Conservation (phyloP, 2,113 vertebrate genomes). For the Gymnarchus niloticus region DNA sequence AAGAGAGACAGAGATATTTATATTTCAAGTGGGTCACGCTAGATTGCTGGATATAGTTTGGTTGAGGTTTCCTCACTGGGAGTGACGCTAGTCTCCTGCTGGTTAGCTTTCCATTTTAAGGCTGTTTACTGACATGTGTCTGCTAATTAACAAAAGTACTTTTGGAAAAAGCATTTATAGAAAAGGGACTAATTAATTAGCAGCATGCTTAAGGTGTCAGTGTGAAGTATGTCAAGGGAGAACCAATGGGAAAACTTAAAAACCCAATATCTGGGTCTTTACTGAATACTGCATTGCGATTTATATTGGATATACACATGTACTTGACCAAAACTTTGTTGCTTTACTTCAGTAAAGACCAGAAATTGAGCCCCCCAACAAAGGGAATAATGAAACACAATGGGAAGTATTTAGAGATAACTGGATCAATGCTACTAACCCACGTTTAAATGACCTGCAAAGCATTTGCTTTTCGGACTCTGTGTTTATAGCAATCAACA, state of each 20-base stretch:
- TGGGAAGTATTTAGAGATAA: background rate
- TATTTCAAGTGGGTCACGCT: background rate
- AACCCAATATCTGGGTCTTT: background rate
- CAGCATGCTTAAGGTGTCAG: background rate
- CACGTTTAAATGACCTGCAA: background rate
- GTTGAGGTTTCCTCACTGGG: background rate
- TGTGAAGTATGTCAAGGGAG: background rate
- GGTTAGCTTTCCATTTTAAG: background rate
- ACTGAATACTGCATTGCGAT: background rate
- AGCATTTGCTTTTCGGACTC: background rate
- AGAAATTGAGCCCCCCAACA: background rate
- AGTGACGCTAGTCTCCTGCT: background rate
- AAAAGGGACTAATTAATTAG: background rate
- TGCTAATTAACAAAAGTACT: background rate
- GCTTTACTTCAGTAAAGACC: background rate
- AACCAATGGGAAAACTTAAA: too few relatives aligned
- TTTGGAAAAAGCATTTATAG: conserved; percentile 1
- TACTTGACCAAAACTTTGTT: background rate
- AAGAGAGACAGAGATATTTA: background rate
- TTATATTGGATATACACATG: background rate
- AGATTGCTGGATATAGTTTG: background rate
- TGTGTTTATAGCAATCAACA: background rate
- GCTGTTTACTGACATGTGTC: background rate
- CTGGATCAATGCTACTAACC: background rate
- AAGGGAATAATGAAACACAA: background rate